Conservation (phyloP, 2,888 invertebrate species). For the Atherix ibis region DNA sequence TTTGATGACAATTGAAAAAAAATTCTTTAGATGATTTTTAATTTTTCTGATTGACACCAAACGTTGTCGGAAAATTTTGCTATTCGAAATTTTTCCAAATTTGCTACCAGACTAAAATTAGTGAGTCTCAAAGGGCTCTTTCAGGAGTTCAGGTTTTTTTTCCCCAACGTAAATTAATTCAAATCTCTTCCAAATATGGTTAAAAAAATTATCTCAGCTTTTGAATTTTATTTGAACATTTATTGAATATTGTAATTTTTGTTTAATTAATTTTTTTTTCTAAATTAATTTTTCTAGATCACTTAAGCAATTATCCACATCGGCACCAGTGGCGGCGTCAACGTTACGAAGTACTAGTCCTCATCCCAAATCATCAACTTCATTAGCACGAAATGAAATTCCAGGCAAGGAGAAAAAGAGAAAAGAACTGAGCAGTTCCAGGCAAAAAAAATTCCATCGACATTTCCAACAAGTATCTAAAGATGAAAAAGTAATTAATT, state of each 20-base stretch:
- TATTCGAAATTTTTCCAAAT: too few relatives aligned
- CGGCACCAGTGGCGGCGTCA: slow-evolving; percentile 16
- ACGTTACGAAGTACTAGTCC: slow-evolving; percentile 22
- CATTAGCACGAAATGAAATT: slow-evolving; percentile 16
- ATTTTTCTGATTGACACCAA: too few relatives aligned
- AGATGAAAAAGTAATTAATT: slow-evolving; percentile 74
- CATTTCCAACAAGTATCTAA: slow-evolving; percentile 72
- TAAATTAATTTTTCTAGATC: slow-evolving; percentile 17
- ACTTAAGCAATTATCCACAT: slow-evolving; percentile 17
- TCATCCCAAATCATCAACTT: slow-evolving; percentile 16
- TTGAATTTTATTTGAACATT: not conserved
- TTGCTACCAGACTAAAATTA: too few relatives aligned
- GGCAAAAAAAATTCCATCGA: slow-evolving; percentile 79
- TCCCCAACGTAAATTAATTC: too few relatives aligned
- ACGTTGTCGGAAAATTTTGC: too few relatives aligned
- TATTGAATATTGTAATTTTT: slow-evolving; percentile 1
- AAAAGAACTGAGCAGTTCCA: slow-evolving; percentile 34
- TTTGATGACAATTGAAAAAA: too few relatives aligned
- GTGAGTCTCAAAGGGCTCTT: too few relatives aligned
- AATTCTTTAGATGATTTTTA: too few relatives aligned
- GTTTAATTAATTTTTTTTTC: slow-evolving; percentile 2
- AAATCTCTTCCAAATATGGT: not conserved
- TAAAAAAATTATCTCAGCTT: not conserved
- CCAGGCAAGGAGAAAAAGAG: slow-evolving; percentile 29
- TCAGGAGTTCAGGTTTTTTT: too few relatives aligned